Conservation (phyloP, 2,113 vertebrate genomes). For the Cephalopholis sonnerati region DNA sequence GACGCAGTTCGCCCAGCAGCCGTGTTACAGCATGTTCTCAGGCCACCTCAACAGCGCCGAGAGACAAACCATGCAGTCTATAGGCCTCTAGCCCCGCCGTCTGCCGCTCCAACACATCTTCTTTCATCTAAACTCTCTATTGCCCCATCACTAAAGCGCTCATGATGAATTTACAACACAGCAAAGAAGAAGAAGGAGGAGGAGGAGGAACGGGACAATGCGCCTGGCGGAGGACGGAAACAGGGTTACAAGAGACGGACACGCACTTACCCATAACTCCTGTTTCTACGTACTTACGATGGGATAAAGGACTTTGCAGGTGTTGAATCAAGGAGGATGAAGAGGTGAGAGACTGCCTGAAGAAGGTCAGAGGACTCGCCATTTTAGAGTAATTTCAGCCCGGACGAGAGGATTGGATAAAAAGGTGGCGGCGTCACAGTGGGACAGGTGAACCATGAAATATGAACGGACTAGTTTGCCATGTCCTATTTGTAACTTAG, state of each 20-base stretch:
- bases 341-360: slow-evolving; percentile 27
- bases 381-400: slow-evolving; percentile 42
- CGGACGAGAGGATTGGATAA: slow-evolving; percentile 31
- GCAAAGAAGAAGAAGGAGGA: slow-evolving; percentile 10
- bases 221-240: slow-evolving; percentile 7
- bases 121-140: slow-evolving; percentile 49
- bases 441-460: slow-evolving; percentile 51
- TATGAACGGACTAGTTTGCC: slow-evolving; percentile 59
- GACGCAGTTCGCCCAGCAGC: slow-evolving; percentile 97
- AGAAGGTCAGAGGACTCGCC: slow-evolving; percentile 24
- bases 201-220: slow-evolving; percentile 1
- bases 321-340: slow-evolving; percentile 31
- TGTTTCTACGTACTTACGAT: slow-evolving; percentile 34
- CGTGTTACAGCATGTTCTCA: slow-evolving; percentile 96
- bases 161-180: slow-evolving; percentile 36
- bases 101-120: slow-evolving; percentile 14
- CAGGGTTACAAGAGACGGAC: slow-evolving; percentile 30
- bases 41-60: slow-evolving; percentile 95
- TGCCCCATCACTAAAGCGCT: slow-evolving; percentile 46
- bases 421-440: slow-evolving; percentile 33
- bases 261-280: slow-evolving; percentile 51
- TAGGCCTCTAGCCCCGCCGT: slow-evolving; percentile 88
- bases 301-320: slow-evolving; percentile 54
- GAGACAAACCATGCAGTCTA: slow-evolving; percentile 92
- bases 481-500: slow-evolving; percentile 70